Evolutionary conservation across 1,140 invertebrate species (phyloP).

Genomic region (Brachionus asplanchnoidis): DNA sequence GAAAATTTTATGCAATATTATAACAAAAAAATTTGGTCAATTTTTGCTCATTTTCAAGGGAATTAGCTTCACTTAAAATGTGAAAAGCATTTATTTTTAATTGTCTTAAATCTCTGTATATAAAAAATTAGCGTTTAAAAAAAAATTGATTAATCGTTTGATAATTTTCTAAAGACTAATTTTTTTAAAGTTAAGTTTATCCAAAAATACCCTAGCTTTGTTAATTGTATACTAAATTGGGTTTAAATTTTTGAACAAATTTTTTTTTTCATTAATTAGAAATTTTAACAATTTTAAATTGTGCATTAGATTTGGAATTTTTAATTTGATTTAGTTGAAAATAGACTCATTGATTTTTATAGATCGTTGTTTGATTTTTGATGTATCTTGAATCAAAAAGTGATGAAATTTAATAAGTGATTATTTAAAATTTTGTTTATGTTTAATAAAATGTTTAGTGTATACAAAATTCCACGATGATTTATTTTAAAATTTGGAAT

Average conservation of each 20-base stretch:
- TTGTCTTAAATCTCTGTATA: background rate
- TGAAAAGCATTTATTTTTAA: background rate
- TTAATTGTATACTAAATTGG: background rate
- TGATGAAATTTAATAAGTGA: no score
- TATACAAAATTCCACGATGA: no score
- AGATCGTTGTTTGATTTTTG: no score
- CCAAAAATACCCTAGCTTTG: background rate
- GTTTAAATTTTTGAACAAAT: background rate
- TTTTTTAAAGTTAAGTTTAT: background rate
- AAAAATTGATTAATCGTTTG: slow-evolving; percentile 3
- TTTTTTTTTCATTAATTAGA: background rate
- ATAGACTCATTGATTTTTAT: no score
- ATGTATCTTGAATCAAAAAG: no score
- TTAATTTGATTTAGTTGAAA: no score
- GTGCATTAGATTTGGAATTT: no score
- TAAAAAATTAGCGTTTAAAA: background rate
- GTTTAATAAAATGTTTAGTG: no score
- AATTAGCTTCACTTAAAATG: background rate
- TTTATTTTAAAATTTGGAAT: no score
- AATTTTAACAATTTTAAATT: background rate
- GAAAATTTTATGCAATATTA: background rate
- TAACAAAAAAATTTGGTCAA: background rate
- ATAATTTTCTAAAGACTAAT: background rate
- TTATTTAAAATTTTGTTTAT: no score
- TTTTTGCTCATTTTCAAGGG: background rate